Conservation (phyloP, 53 echinoderm and acorn worm genomes). For the Echinometra lucunter region DNA sequence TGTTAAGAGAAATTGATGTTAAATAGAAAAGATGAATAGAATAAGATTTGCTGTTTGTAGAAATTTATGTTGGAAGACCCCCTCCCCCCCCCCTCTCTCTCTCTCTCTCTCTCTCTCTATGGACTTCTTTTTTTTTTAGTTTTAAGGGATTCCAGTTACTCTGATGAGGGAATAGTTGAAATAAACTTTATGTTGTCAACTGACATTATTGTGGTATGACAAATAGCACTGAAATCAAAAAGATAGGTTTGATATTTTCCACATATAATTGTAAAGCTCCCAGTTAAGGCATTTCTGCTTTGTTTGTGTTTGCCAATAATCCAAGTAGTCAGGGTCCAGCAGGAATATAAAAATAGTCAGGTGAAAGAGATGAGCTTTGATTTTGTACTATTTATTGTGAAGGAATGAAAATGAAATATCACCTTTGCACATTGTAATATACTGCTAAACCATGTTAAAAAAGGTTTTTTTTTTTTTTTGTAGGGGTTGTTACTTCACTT, state of each 20-base stretch:
- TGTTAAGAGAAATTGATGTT: not conserved
- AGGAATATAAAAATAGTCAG: not conserved
- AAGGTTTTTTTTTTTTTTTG: not conserved
- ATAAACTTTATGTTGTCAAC: no score
- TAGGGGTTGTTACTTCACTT: conserved; percentile 15
- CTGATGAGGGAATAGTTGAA: no score
- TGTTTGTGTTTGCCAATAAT: not conserved
- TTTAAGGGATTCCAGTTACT: no score
- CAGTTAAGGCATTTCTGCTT: no score
- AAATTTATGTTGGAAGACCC: no score
- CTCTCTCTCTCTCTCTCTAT: no score
- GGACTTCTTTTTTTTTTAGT: no score
- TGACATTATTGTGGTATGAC: no score
- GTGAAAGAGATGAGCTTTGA: not conserved
- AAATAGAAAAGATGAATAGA: not conserved
- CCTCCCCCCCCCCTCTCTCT: no score
- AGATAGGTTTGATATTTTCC: no score
- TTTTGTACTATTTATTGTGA: not conserved
- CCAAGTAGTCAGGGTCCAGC: not conserved
- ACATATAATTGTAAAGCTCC: no score
- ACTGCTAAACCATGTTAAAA: not conserved
- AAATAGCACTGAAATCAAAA: no score
- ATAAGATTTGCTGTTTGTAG: not conserved
- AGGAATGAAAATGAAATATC: not conserved
- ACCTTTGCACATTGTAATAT: not conserved